These are phyloP conservation scores for Orthosia gothica DNA, from an alignment of 2,888 invertebrate genomes.

Conservation along the genomic window DNA sequence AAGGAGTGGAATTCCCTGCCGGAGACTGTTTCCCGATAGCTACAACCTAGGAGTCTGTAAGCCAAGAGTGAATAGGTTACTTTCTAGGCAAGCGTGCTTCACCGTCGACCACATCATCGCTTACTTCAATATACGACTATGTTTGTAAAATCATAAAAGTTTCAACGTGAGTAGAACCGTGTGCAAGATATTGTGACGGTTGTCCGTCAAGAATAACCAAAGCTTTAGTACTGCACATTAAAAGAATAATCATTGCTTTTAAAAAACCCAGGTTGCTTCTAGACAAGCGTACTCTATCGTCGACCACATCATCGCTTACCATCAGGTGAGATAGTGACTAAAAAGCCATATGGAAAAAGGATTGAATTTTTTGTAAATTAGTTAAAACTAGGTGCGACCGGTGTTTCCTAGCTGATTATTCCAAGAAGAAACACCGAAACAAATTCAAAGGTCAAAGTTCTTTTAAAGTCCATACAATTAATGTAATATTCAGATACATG, in stretches of 20 bases:
- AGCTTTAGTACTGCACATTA: conserved; percentile 14
- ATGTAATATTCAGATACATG: too few relatives aligned
- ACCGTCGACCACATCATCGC: background rate
- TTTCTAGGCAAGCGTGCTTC: background rate
- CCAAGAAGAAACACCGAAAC: background rate
- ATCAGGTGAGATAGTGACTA: too few relatives aligned
- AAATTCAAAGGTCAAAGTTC: background rate
- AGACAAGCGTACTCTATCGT: too few relatives aligned
- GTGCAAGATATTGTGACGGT: conserved; percentile 31
- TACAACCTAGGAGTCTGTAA: too few relatives aligned
- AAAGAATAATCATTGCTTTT: background rate
- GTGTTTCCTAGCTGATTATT: background rate
- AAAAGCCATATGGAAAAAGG: too few relatives aligned
- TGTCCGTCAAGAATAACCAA: conserved; percentile 18
- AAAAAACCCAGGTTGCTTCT: background rate
- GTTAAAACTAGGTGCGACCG: background rate
- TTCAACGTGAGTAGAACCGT: conserved; percentile 29
- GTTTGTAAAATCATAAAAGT: conserved; percentile 36
- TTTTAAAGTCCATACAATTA: background rate
- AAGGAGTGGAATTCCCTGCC: too few relatives aligned
- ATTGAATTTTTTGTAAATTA: too few relatives aligned
- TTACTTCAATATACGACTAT: background rate
- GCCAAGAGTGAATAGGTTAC: too few relatives aligned
- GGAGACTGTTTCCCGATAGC: too few relatives aligned
- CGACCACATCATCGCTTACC: too few relatives aligned